Evolutionary conservation across 1,140 invertebrate species (phyloP), one percentile per base, ranked within the genome.

Genomic region (Halesus radiatus): DNA sequence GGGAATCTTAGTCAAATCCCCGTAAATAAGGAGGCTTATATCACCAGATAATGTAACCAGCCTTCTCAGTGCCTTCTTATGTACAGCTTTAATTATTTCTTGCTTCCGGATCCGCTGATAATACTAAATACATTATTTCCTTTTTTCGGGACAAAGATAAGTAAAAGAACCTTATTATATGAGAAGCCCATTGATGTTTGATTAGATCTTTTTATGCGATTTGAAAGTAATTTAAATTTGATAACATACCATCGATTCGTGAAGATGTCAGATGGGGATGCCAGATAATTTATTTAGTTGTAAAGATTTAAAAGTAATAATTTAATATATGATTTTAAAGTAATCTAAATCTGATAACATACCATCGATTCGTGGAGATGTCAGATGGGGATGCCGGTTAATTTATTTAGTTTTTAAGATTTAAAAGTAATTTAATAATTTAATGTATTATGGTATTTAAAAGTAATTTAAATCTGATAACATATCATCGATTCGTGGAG

Each of bases 1-100:
- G 79, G 76, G 82, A 83, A 76, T 83, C 54, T 56, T 50, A 80
- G 79, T 79, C 76, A 81, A 83, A 83, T 80, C 81, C 76, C 78
- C 81, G 81, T 83, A 83, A 83, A 83, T 83, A 83, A 83, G 78
- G 62, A 70, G 74, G 70, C 37, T 78, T 75, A 76, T 73, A 56
- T 37, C 73, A 60, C 66, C 45, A 50, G 72, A 60, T 60, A 75
- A 75, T 56, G 54, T 26, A 22, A 29, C 52, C 37, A 45, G 10
- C 37, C 37, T 45, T 13, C 37, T 45, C 10, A 45, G 37, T 45
- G 7, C 32, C 7, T 37, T 4, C 32, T 37, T 56, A 32, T 32
- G 16, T n/a, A 72, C n/a, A 53, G 10, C 18, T 50, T 13, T 72
- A 72, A 72, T 72, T 72, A 72, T 72, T 72, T 72, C 50, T 72